Evolutionary conservation across 2,113 vertebrate genomes (phyloP), one percentile per base, ranked within the genome.

Genomic region (Lontra canadensis): DNA sequence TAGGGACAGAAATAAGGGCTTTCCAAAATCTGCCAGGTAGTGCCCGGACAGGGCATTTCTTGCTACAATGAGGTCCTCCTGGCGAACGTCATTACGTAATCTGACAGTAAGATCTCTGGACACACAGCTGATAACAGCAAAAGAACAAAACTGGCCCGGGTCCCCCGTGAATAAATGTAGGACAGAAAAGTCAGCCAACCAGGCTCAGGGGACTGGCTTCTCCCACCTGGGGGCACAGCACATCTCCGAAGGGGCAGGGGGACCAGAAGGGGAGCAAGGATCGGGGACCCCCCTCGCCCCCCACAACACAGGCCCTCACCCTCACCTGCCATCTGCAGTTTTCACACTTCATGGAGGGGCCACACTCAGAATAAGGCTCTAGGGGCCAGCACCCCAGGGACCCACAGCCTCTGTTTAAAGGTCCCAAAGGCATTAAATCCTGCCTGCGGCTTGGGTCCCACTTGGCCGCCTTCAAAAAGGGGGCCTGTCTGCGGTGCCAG

Each of bases 201-300:
- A 61, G 79, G 69, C 34, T 69, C 10, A 23, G 6, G 21, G 52
- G 63, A 10, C 76, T 44, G 18, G 57, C 52, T 90, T 36, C 21
- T n/a, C 31, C 20, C 83, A 49, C 8, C 1, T 6, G 47, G 34
- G 31, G 42, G 1, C 10, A 18, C 20, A 29, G 49, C 0, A 1
- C 9, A 0, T 26, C 49, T 52, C 55, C 2, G 36, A 7, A 39
- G 31, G 8, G 6, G 12, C 39, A 52, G 49, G 49, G 49, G 49
- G 49, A 52, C 49, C 49, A 52, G 49, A 52, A 52, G 49, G 49
- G 90, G 55, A 12, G 14, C 67, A 3, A 21, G 42, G 44, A 52
- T 26, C 36, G 13, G 23, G 15, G 13, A 52, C 34, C n/a, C 21
- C 21, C 34, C 14, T 10, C 20, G 44, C 80, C 29, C 10, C 36